Conservation (phyloP, 2,797 vertebrate genomes). For the Chelon auratus region DNA sequence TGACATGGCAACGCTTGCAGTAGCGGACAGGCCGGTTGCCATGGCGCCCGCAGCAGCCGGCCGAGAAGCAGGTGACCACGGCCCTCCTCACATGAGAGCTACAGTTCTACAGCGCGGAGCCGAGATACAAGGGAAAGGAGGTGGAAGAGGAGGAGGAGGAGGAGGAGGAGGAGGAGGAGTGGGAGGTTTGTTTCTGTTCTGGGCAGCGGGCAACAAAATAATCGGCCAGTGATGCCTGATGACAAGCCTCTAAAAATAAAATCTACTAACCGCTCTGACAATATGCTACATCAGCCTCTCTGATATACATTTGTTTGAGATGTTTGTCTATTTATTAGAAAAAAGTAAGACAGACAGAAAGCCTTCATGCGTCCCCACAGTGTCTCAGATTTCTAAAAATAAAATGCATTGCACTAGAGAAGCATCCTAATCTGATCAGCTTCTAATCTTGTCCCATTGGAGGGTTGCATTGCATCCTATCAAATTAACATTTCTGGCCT, state of each 20-base stretch:
- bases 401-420: slow-evolving; percentile 75
- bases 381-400: slow-evolving; percentile 82
- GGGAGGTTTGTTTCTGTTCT: slow-evolving; percentile 43
- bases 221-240: slow-evolving; percentile 28
- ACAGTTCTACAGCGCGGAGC: slow-evolving; percentile 89
- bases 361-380: slow-evolving; percentile 50
- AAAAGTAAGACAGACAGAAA: slow-evolving; percentile 6
- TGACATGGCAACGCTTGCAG: slow-evolving; percentile 98
- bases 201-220: slow-evolving; percentile 19
- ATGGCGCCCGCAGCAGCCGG: slow-evolving; percentile 96
- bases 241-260: slow-evolving; percentile 58
- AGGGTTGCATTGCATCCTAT: slow-evolving; percentile 72
- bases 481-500: slow-evolving; percentile 77
- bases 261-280: slow-evolving; percentile 9
- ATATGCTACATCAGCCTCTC: slow-evolving; percentile 5
- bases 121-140: slow-evolving; percentile 21
- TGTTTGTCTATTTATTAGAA: slow-evolving; percentile 10
- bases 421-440: slow-evolving; percentile 80
- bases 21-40: slow-evolving; percentile 98
- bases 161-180: slow-evolving; percentile 32
- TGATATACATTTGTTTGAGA: slow-evolving; percentile 15
- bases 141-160: slow-evolving; percentile 21
- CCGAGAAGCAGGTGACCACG: slow-evolving; percentile 98
- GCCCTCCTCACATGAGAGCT: slow-evolving; percentile 98
- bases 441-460: slow-evolving; percentile 80